Evolutionary conservation across 1,140 invertebrate genomes (phyloP).

Genomic region (Heliconius melpomene): DNA sequence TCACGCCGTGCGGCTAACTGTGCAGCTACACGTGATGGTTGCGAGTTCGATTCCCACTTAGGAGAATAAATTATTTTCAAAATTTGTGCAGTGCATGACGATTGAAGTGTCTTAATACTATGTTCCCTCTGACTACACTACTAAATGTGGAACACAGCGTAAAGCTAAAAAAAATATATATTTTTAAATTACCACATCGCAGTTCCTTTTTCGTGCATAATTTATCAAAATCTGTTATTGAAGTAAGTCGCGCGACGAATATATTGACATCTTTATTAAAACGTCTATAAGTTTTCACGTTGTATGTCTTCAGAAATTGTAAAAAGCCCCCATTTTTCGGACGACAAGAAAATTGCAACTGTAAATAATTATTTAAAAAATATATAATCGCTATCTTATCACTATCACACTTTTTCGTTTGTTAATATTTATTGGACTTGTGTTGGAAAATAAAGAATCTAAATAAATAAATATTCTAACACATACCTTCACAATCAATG

Average conservation of each 20-base stretch:
- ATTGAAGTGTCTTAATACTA: no score
- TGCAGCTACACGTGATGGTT: no score
- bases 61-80: no score
- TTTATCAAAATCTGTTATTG: constrained; percentile 55
- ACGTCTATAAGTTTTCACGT: constrained; percentile 52
- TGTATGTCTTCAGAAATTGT: constrained; percentile 52
- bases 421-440: no score
- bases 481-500: constrained; percentile 50
- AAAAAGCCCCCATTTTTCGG: constrained; percentile 46
- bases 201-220: constrained; percentile 46
- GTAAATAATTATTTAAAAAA: neutral
- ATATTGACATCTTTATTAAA: constrained; percentile 38
- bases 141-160: no score
- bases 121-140: no score
- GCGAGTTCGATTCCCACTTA: no score
- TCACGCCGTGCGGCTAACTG: no score
- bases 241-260: constrained; percentile 49
- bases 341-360: constrained; percentile 55
- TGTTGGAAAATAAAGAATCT: neutral
- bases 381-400: no score
- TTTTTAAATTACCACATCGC: constrained; percentile 47
- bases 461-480: neutral
- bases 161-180: neutral
- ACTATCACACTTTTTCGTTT: no score
- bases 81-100: no score